These are phyloP conservation scores for Chloropsis hardwickii DNA, from an alignment of 2,113 vertebrate species.

Conservation along the genomic window DNA sequence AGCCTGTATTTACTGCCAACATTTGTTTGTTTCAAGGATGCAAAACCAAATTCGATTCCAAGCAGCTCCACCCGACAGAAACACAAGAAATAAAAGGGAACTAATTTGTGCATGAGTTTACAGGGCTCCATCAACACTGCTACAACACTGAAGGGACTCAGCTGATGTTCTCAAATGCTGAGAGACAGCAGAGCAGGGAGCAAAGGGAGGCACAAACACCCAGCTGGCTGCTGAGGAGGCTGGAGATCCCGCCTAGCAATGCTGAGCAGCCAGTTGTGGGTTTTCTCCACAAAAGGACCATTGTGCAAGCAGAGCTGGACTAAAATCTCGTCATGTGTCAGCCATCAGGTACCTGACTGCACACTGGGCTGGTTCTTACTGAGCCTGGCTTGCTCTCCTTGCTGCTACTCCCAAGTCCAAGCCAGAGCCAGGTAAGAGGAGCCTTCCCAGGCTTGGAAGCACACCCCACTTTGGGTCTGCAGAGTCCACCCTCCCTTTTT, in stretches of 20 bases:
- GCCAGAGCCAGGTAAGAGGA: not conserved
- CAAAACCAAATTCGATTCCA: slow-evolving; percentile 27
- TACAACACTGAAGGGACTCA: not conserved
- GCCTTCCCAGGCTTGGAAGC: not conserved
- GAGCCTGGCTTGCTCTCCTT: not conserved
- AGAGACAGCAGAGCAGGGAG: slow-evolving; percentile 1
- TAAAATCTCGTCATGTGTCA: not conserved
- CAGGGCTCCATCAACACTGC: slow-evolving; percentile 30
- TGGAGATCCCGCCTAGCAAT: not conserved
- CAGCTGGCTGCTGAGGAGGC: not conserved
- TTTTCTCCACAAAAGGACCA: not conserved
- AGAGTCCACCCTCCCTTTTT: not conserved
- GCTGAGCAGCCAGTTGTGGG: not conserved
- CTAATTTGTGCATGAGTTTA: slow-evolving; percentile 49
- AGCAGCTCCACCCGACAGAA: slow-evolving; percentile 32
- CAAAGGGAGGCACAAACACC: not conserved
- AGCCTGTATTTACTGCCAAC: slow-evolving; percentile 38
- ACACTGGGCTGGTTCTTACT: not conserved
- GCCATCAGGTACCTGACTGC: not conserved
- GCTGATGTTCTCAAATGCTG: not conserved
- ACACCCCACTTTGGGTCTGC: not conserved
- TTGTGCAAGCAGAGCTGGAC: not conserved
- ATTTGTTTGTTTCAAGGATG: slow-evolving; percentile 52
- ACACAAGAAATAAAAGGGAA: slow-evolving; percentile 39
- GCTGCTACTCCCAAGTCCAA: not conserved